These are phyloP conservation scores for Sicus ferrugineus DNA, from an alignment of 2,888 invertebrate species.

Conservation along the genomic window DNA sequence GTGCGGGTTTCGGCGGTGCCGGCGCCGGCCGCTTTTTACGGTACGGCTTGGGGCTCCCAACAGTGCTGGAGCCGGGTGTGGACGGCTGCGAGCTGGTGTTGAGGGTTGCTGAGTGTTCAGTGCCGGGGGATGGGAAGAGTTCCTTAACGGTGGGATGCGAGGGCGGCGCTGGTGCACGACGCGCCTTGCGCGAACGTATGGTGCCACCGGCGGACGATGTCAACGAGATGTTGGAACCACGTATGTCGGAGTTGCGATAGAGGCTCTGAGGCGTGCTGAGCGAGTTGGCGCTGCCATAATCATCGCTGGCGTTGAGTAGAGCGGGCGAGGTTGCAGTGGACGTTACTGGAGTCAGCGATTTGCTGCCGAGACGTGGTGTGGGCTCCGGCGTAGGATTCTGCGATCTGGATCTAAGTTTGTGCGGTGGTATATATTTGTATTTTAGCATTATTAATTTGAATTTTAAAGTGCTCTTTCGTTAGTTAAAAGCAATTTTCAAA, in stretches of 20 bases:
- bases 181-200: conserved; percentile 51
- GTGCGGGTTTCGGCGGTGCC: conserved; percentile 53
- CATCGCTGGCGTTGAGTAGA: conserved; percentile 49
- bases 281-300: conserved; percentile 54
- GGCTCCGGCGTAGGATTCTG: conserved; percentile 56
- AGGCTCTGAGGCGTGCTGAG: conserved; percentile 46
- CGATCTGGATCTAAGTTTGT: conserved; percentile 55
- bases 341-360: background rate
- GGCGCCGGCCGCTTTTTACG: conserved; percentile 75
- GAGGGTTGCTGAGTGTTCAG: conserved; percentile 32
- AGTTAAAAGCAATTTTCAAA: background rate
- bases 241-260: conserved; percentile 49
- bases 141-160: conserved; percentile 46
- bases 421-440: conserved; percentile 59
- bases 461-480: background rate
- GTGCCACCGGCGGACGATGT: conserved; percentile 53
- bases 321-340: conserved; percentile 38
- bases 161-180: conserved; percentile 56
- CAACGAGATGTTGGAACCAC: conserved; percentile 54
- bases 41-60: conserved; percentile 63
- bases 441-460: conserved; percentile 52
- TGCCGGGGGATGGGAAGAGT: conserved; percentile 46
- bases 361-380: conserved; percentile 51
- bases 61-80: conserved; percentile 52
- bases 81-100: conserved; percentile 48